Conservation (phyloP, 2,888 invertebrate genomes). For the Cryptosula pallasiana region DNA sequence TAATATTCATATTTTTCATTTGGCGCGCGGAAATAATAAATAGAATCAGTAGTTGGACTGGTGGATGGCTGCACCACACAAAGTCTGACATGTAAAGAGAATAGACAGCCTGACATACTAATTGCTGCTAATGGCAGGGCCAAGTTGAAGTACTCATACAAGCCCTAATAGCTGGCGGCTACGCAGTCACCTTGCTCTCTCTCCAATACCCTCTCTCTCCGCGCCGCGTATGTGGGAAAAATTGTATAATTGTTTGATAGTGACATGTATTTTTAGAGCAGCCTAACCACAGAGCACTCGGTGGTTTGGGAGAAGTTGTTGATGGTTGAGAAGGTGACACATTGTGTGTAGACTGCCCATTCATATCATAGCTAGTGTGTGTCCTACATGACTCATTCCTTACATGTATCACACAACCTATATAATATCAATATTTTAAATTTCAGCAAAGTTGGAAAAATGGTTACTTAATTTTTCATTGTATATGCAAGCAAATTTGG, state of each 20-base stretch:
- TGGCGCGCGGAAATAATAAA: too few species aligned
- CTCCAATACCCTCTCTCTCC: too few species aligned
- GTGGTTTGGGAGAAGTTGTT: not conserved
- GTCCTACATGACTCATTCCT: too few species aligned
- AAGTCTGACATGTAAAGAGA: constrained; percentile 5
- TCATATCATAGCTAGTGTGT: too few species aligned
- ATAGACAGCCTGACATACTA: constrained; percentile 6
- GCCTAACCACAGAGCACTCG: constrained; percentile 8
- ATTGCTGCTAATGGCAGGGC: constrained; percentile 11
- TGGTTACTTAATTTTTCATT: too few species aligned
- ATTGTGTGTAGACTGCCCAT: too few species aligned
- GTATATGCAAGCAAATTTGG: too few species aligned
- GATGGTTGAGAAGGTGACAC: not conserved
- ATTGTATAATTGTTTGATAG: constrained; percentile 10
- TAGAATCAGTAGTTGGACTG: too few species aligned
- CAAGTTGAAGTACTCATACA: not conserved
- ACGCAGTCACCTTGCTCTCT: not conserved
- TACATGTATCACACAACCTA: too few species aligned
- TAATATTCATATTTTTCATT: too few species aligned
- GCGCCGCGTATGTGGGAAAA: not conserved
- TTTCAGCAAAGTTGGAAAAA: too few species aligned
- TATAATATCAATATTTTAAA: too few species aligned
- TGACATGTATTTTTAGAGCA: constrained; percentile 11
- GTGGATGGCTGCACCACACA: not conserved
- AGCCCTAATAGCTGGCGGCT: not conserved